phyloP scores from a whole-genome alignment of 2,888 invertebrate species.

The Pandemis cinnamomeana region DNA sequence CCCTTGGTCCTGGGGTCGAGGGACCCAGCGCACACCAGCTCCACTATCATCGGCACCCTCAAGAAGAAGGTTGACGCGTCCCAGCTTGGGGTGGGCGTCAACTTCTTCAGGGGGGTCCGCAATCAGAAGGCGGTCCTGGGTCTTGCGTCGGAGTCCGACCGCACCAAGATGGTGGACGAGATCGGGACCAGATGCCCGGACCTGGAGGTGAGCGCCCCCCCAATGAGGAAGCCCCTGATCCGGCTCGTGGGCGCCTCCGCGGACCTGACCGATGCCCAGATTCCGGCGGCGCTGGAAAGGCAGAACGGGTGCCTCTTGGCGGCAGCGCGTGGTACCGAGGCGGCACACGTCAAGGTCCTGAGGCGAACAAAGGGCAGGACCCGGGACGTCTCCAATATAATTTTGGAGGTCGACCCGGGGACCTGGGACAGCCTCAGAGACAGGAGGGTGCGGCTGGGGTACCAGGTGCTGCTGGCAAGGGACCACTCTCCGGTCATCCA shows the following conservation, averaged over 20 bases:
- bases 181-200: not conserved
- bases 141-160: not conserved
- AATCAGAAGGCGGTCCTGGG: constrained; percentile 3
- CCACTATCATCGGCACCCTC: not conserved
- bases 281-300: not conserved
- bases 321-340: not conserved
- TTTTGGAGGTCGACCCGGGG: not conserved
- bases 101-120: not conserved
- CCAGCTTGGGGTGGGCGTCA: not conserved
- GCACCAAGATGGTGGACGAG: not conserved
- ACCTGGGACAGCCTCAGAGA: not conserved
- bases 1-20: not conserved
- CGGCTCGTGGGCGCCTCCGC: not conserved
- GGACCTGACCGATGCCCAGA: not conserved
- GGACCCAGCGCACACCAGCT: not conserved
- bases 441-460: not conserved
- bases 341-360: not conserved
- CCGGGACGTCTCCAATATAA: not conserved
- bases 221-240: not conserved
- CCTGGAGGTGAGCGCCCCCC: not conserved
- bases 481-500: not conserved
- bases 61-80: not conserved
- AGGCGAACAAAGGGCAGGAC: not conserved
- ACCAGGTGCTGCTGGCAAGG: not conserved
- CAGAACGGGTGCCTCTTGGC: not conserved